Base-by-base conservation (phyloP, 2,888 invertebrate genomes). In the Stenurella melanura region DNA sequence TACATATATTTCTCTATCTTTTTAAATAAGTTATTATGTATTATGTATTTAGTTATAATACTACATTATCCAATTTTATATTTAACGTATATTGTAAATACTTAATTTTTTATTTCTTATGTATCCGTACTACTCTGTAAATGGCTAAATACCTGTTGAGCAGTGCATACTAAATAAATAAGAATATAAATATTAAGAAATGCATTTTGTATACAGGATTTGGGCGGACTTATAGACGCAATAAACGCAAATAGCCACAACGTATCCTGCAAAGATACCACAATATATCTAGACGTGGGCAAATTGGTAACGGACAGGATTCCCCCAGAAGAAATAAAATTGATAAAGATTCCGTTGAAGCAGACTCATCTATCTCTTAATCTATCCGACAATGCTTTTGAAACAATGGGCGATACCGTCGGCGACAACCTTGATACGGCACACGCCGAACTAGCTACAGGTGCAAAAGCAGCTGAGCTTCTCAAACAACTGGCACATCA, bases 321-420 rank as follows among this genome's bases (percentile, higher is more conserved):
- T 26, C 84, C 85, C 19, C 80, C 83, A 34, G 83, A 85, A 10
- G 85, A 87, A 67, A 82, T 88, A 63, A 86, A 87, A 78, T 74
- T 89, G 56, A 86, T 88, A 64, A 85, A 85, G 75, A 83, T 87
- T 57, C 88, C 88, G 10, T 79, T 90, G 61, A 87, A 86, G 80
- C 85, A 87, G 74, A 85, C 86, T 11, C 85, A 85, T 72, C 78
- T 84, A 38, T 77, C 85, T 3, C 72, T 86, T 18, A 88, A 89
- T 80, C 77, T 89, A 72, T 87, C 90, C 6, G 90, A 90, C 78
- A 85, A 82, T 34, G 89, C 88, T 1, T 89, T 87, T 76, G 89
- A 90, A 78, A 84, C 87, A 38, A 85, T 89, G 84, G 90, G 90
- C 6, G 90, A 90, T 83, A 82, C 85, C 54, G 83, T 90, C 19